phyloP scores from a whole-genome alignment of 2,113 vertebrate species.

The Neogale vison region DNA sequence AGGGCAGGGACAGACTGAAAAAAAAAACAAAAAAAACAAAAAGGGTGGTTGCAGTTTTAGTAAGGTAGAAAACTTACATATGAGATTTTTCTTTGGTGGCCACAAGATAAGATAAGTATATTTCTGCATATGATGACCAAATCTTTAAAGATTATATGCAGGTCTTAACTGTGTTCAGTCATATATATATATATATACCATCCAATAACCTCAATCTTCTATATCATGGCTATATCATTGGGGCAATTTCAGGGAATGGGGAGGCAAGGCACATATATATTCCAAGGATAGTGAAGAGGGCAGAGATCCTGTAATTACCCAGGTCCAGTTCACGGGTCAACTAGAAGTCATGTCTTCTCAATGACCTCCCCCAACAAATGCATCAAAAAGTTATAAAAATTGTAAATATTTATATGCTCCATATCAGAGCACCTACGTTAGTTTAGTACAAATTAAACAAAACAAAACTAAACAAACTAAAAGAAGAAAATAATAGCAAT shows the following conservation, averaged over 20 bases:
- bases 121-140: neutral
- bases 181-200: neutral
- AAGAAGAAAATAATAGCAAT: neutral
- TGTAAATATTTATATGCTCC: neutral
- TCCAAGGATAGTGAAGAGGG: neutral
- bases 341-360: neutral
- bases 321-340: neutral
- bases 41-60: neutral
- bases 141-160: neutral
- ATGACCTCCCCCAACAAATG: neutral
- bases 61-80: neutral
- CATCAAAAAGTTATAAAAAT: neutral
- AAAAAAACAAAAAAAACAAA: neutral
- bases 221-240: neutral
- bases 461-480: neutral
- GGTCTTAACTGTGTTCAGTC: neutral
- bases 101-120: neutral
- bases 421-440: neutral
- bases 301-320: neutral
- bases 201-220: neutral
- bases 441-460: too few relatives aligned
- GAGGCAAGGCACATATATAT: neutral
- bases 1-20: neutral
- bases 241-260: neutral
- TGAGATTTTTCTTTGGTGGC: neutral